Base-by-base conservation (phyloP, 2,113 vertebrate species). In the Cettia cetti region DNA sequence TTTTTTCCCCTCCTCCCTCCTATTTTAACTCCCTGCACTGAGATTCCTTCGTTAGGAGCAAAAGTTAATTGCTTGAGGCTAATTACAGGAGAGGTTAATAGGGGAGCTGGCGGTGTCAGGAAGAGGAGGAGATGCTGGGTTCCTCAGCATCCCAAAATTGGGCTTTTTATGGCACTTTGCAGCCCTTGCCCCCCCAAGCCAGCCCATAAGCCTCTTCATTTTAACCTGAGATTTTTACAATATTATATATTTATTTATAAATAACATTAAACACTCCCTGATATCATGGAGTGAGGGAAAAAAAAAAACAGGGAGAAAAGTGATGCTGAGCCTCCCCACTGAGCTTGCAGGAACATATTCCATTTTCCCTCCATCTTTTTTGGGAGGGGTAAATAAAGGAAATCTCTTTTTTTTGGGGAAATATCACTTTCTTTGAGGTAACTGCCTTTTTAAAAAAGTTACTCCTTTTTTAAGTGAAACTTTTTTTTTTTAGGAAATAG, bases 21-120 rank as follows among this genome's bases (percentile, higher is more conserved):
- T 39, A 17, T 63, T 92, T 90, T 39, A 66, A 50, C 35, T 78
- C 84, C 59, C 18, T 1, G 20, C 1, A 1, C 66, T 40, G 61
- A 64, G 75, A 85, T 88, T 75, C 39, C 79, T 81, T 60, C 31
- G 1, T 88, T 70, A 79, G 89, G 86, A 79, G 65, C 78, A 82
- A 52, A 87, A 90, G 89, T 90, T 93, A 93, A 94, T 95, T 90
- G 82, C 81, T 90, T 8, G 26, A 10, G 47, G 80, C 82, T 93
- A 87, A 93, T 95, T 94, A 68, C 5, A 5, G 59, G 47, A 27
- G 40, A 76, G 80, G 82, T 90, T 92, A 87, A 93, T 77, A 9
- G 50, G 50, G 74, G 60, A 91, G 42, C 64, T 71, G 82, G 39
- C 0, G 0, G 50, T 24, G 8, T 27, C 21, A 35, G 84, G 52